phyloP scores from a whole-genome alignment of 1,140 invertebrate species.

The Pseudomyrmex concolor region DNA sequence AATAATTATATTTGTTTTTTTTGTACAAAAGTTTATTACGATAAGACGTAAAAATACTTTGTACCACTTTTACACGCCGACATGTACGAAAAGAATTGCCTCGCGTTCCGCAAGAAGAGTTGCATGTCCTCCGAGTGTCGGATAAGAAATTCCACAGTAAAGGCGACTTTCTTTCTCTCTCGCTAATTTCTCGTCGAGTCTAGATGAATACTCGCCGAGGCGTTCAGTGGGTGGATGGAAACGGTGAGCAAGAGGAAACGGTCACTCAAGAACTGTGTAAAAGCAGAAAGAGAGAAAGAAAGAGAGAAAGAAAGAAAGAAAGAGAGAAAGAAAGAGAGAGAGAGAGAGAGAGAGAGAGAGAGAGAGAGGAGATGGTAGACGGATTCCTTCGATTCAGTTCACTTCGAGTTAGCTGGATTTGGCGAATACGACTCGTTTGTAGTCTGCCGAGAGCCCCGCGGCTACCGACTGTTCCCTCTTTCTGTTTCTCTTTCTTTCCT shows the following conservation, averaged over 20 bases:
- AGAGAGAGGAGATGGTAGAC: slow-evolving; percentile 64
- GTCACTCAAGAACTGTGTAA: slow-evolving; percentile 33
- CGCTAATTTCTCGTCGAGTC: slow-evolving; percentile 67
- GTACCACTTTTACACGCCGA: background rate
- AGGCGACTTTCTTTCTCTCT: slow-evolving; percentile 49
- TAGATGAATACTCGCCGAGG: slow-evolving; percentile 52
- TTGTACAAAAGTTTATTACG: background rate
- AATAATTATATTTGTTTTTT: slow-evolving; percentile 13
- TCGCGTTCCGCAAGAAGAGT: slow-evolving; percentile 19
- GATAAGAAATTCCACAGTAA: slow-evolving; percentile 61
- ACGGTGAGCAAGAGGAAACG: slow-evolving; percentile 22
- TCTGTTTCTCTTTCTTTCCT: slow-evolving; percentile 3
- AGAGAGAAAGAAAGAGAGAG: slow-evolving; percentile 30
- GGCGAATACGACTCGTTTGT: slow-evolving; percentile 81
- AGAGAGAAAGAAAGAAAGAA: slow-evolving; percentile 37
- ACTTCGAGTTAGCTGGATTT: slow-evolving; percentile 82
- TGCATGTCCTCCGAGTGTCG: slow-evolving; percentile 10
- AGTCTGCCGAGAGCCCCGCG: slow-evolving; percentile 74
- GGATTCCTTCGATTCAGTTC: slow-evolving; percentile 82
- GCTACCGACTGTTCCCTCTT: slow-evolving; percentile 43
- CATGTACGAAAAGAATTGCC: slow-evolving; percentile 27
- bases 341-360: slow-evolving; percentile 43
- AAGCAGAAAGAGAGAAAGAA: slow-evolving; percentile 50
- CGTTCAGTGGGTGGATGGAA: slow-evolving; percentile 63
- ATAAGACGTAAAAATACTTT: slow-evolving; percentile 19